Conservation (phyloP, 35 echinoderm and acorn worm genomes). For the Stichopus chloronotus region DNA sequence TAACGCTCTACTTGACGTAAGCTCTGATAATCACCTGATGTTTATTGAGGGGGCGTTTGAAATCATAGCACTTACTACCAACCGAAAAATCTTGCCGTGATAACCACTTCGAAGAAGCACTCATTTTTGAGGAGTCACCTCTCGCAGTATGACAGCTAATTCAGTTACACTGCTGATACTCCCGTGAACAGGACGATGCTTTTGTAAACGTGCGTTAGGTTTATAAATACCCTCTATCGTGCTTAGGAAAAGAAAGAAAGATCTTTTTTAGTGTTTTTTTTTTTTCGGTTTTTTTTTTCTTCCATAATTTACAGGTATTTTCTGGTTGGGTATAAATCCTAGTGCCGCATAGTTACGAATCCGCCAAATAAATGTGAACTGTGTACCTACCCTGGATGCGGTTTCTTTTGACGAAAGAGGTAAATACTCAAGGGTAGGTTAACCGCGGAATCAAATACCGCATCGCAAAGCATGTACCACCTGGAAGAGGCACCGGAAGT, state of each 20-base stretch:
- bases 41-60: not conserved
- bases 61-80: too few species aligned
- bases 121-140: not conserved
- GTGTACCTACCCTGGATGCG: constrained; percentile 4
- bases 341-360: not conserved
- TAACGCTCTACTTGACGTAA: not conserved
- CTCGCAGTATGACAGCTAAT: constrained; percentile 5
- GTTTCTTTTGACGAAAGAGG: not conserved
- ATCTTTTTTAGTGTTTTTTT: too few species aligned
- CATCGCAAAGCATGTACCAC: too few species aligned
- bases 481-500: too few species aligned
- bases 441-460: not conserved
- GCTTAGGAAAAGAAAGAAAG: too few species aligned
- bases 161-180: not conserved
- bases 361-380: not conserved
- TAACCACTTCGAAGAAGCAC: not conserved
- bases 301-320: constrained; percentile 1
- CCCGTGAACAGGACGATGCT: not conserved
- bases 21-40: not conserved
- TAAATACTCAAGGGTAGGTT: not conserved
- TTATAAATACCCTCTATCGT: too few species aligned
- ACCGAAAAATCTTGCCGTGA: not conserved
- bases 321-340: not conserved
- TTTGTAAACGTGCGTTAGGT: too few species aligned
- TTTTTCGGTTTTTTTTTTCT: not conserved